phyloP scores from a whole-genome alignment of 1,140 invertebrate species.

The Drosophila gunungcola region DNA sequence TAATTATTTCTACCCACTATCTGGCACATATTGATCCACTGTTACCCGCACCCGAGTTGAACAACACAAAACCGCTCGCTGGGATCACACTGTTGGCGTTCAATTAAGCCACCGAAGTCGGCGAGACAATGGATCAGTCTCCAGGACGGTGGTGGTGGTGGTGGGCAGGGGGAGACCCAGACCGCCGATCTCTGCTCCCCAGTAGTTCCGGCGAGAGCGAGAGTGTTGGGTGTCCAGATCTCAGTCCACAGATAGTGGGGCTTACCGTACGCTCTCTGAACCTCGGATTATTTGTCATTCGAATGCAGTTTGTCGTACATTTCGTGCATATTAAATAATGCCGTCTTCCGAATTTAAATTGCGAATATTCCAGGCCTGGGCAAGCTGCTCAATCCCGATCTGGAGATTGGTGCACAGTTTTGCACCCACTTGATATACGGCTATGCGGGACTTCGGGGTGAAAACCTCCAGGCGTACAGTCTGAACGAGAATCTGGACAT shows the following conservation, averaged over 20 bases:
- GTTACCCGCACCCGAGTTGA: constrained; percentile 24
- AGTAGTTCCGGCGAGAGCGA: constrained; percentile 6
- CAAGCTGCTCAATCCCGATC: constrained; percentile 90
- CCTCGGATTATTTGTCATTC: constrained; percentile 27
- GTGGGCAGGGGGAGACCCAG: constrained; percentile 1
- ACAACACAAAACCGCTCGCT: constrained; percentile 47
- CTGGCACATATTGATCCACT: constrained; percentile 8
- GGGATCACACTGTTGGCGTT: constrained; percentile 45
- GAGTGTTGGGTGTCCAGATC: constrained; percentile 23
- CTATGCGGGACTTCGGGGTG: constrained; percentile 90
- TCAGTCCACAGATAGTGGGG: constrained; percentile 12
- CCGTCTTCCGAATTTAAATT: background rate
- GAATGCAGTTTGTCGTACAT: constrained; percentile 18
- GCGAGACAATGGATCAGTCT: constrained; percentile 54
- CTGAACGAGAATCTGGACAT: constrained; percentile 90
- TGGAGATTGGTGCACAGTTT: constrained; percentile 90
- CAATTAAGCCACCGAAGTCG: constrained; percentile 64
- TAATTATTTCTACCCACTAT: background rate
- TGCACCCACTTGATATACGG: constrained; percentile 95
- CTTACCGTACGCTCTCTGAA: constrained; percentile 9
- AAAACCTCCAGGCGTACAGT: constrained; percentile 89
- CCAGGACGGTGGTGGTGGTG: background rate
- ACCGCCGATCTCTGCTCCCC: constrained; percentile 5
- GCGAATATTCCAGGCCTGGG: constrained; percentile 88
- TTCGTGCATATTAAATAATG: constrained; percentile 6